Conservation (phyloP, 2,797 vertebrate species). For the Sebastes kiyomatsui region DNA sequence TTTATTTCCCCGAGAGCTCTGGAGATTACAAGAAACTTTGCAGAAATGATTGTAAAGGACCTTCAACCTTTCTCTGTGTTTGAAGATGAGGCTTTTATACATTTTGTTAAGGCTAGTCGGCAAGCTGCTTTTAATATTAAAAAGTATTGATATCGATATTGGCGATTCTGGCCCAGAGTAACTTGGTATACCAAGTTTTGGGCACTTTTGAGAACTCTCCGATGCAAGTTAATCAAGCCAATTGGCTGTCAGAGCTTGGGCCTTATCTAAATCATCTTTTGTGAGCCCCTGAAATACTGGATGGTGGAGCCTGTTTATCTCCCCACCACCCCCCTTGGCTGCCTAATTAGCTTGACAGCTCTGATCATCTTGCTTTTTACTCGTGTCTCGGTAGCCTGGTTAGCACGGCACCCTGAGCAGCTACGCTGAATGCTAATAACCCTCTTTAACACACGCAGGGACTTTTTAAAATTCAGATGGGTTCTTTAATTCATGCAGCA, state of each 20-base stretch:
- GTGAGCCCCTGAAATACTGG: conserved; percentile 2
- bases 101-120: not conserved
- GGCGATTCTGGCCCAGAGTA: too few species aligned
- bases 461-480: conserved; percentile 40
- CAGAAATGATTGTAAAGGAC: not conserved
- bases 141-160: too few species aligned
- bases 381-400: conserved; percentile 34
- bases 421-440: conserved; percentile 47
- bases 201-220: not conserved
- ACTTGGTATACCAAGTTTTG: too few species aligned
- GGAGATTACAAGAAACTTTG: too few species aligned
- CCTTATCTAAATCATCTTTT: conserved; percentile 1
- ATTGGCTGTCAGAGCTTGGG: not conserved
- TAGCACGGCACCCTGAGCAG: conserved; percentile 5
- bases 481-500: conserved; percentile 25
- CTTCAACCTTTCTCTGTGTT: not conserved
- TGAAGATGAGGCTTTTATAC: not conserved
- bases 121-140: too few species aligned
- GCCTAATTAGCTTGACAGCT: conserved; percentile 45
- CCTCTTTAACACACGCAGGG: conserved; percentile 15
- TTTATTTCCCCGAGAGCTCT: too few species aligned
- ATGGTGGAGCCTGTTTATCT: conserved; percentile 14
- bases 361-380: conserved; percentile 36
- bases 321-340: not conserved
- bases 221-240: not conserved